Base-by-base conservation (phyloP, 2,797 vertebrate species). In the Emys orbicularis region DNA sequence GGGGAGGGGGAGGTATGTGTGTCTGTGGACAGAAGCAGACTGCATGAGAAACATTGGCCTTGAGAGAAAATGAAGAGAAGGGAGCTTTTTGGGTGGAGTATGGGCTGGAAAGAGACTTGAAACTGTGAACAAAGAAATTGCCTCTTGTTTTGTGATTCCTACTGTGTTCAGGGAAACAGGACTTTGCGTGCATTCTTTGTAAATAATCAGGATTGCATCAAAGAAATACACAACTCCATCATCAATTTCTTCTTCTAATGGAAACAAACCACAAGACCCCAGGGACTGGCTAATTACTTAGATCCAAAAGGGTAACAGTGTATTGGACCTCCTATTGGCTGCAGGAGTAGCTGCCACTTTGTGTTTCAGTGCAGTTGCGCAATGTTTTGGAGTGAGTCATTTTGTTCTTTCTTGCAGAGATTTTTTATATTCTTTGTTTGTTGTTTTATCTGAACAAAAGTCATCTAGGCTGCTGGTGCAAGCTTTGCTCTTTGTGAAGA, bases 401-500 rank as follows among this genome's bases (percentile, higher is more conserved):
- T 76, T 44, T 76, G 44, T 76, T 96, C 92, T 96, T 59, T 34
- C 76, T 61, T 23, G 59, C 92, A 47, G 50, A 93, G 76, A 44
- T 84, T 91, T 96, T 88, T 53, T 93, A 49, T 12, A 27, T 79
- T 88, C 57, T 94, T 84, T 12, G 74, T 86, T 88, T 96, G 94
- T 84, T 79, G 34, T 90, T 93, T 89, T 61, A 76, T 49, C 13
- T 15, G 44, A 88, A 87, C 95, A 83, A 79, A 81, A 90, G 37
- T 9, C 31, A 88, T 95, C 91, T 44, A 95, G 77, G 4, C 54
- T 91, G 94, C 84, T 95, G 93, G 92, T 90, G 96, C 92, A 97
- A 97, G 95, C 6, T 92, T 84, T 88, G 95, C 54, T 50, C 90
- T 89, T 93, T 44, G 79, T 79, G 61, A 84, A 84, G 18, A 41